Evolutionary conservation across 2,113 vertebrate genomes (phyloP).

Genomic region (Boulengeromyrus knoepffleri): DNA sequence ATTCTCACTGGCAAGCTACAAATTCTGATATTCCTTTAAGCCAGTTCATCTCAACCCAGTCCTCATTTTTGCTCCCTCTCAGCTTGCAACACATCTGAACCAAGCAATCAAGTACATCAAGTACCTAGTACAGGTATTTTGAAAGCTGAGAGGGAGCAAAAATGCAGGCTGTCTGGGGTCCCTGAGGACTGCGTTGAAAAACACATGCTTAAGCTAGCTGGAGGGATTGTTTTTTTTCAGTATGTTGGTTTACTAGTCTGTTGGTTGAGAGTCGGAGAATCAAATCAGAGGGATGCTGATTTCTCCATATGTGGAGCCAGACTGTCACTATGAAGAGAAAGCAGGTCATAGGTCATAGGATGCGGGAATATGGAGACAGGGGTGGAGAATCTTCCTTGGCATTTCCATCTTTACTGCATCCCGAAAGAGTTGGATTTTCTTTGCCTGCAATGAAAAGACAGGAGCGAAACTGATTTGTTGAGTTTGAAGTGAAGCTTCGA

Average conservation of each 20-base stretch:
- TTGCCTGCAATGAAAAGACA: slow-evolving; percentile 39
- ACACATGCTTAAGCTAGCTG: slow-evolving; percentile 17
- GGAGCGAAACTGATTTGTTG: not conserved
- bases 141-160: not conserved
- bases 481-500: not conserved
- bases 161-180: not conserved
- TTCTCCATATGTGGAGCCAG: not conserved
- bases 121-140: not conserved
- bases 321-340: not conserved
- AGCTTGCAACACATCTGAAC: not conserved
- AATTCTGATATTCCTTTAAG: not conserved
- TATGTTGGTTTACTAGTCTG: slow-evolving; percentile 3
- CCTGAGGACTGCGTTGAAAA: not conserved
- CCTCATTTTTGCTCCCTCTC: not conserved
- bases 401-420: slow-evolving; percentile 47
- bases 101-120: not conserved
- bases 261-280: slow-evolving; percentile 9
- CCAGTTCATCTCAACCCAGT: not conserved
- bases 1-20: slow-evolving; percentile 5
- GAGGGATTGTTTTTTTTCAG: slow-evolving; percentile 19
- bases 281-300: not conserved
- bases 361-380: not conserved
- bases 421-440: slow-evolving; percentile 63
- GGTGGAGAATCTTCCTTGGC: slow-evolving; percentile 19
- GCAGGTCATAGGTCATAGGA: not conserved